Evolutionary conservation across 1,140 invertebrate species (phyloP).

Genomic region (Paracyclopina nana): DNA sequence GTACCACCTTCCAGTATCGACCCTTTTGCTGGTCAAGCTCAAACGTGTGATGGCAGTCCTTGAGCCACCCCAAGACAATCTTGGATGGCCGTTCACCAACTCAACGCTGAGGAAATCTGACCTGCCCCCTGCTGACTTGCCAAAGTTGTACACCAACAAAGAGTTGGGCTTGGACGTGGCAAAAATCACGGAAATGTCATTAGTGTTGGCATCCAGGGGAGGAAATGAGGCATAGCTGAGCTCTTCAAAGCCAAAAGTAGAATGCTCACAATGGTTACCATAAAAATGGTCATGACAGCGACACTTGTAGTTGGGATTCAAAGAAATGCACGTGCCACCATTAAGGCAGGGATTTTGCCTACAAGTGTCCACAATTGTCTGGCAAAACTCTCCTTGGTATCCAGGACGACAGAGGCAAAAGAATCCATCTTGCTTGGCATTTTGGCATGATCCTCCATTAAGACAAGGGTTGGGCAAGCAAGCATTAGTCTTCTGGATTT

Average conservation of each 20-base stretch:
- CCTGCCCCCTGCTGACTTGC: constrained; percentile 55
- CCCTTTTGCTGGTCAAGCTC: constrained; percentile 24
- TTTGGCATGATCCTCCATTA: constrained; percentile 71
- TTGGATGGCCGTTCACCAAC: constrained; percentile 51
- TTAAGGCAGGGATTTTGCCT: constrained; percentile 69
- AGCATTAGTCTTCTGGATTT: constrained; percentile 53
- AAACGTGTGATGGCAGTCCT: constrained; percentile 61
- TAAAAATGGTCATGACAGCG: constrained; percentile 63
- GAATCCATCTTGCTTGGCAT: constrained; percentile 61
- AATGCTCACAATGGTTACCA: constrained; percentile 68
- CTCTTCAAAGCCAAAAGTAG: constrained; percentile 67
- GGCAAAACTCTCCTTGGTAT: constrained; percentile 67
- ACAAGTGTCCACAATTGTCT: constrained; percentile 56
- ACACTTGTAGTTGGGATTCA: constrained; percentile 63
- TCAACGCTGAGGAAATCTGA: constrained; percentile 83
- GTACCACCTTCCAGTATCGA: constrained; percentile 67
- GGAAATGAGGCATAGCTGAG: constrained; percentile 73
- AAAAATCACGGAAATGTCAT: constrained; percentile 74
- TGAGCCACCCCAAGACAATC: constrained; percentile 72
- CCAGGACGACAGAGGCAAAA: constrained; percentile 74
- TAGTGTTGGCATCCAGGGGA: constrained; percentile 57
- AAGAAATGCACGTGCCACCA: constrained; percentile 51
- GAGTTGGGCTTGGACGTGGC: constrained; percentile 68
- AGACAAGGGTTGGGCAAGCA: constrained; percentile 63
- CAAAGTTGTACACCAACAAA: constrained; percentile 72